Evolutionary conservation across 2,888 invertebrate species (phyloP).

Genomic region (Lamproptera curius): DNA sequence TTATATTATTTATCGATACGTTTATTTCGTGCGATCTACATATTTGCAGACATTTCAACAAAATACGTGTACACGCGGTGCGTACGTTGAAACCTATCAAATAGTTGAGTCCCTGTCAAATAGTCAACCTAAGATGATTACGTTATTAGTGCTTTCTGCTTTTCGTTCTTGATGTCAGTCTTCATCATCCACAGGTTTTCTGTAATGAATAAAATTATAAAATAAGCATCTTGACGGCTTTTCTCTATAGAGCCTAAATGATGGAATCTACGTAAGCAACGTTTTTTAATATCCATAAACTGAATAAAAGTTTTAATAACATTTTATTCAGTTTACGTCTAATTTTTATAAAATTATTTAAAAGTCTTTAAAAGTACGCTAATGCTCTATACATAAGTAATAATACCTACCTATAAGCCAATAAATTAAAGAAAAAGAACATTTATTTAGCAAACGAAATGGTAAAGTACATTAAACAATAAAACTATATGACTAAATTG

Average conservation of each 20-base stretch:
- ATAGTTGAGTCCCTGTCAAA: not conserved
- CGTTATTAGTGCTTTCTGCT: constrained; percentile 30
- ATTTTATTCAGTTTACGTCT: not conserved
- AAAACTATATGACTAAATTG: too few relatives aligned
- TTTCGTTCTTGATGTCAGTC: constrained; percentile 26
- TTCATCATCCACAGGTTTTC: constrained; percentile 31
- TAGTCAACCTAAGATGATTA: constrained; percentile 36
- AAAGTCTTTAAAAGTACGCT: not conserved
- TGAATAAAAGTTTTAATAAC: not conserved
- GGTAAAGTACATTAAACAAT: too few relatives aligned
- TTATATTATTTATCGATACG: not conserved
- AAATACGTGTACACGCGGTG: constrained; percentile 4
- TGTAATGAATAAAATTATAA: constrained; percentile 14
- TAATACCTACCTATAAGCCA: too few relatives aligned
- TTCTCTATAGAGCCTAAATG: too few relatives aligned
- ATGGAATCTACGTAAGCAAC: not conserved
- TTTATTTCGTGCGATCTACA: not conserved
- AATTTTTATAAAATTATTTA: not conserved
- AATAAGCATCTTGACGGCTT: too few relatives aligned
- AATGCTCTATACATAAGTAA: too few relatives aligned
- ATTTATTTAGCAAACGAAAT: too few relatives aligned
- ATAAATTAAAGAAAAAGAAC: too few relatives aligned
- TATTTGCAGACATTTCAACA: constrained; percentile 39
- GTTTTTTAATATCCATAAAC: not conserved
- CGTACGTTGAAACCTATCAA: not conserved